Conservation (phyloP, 2,113 vertebrate species). For the Odocoileus virginianus region DNA sequence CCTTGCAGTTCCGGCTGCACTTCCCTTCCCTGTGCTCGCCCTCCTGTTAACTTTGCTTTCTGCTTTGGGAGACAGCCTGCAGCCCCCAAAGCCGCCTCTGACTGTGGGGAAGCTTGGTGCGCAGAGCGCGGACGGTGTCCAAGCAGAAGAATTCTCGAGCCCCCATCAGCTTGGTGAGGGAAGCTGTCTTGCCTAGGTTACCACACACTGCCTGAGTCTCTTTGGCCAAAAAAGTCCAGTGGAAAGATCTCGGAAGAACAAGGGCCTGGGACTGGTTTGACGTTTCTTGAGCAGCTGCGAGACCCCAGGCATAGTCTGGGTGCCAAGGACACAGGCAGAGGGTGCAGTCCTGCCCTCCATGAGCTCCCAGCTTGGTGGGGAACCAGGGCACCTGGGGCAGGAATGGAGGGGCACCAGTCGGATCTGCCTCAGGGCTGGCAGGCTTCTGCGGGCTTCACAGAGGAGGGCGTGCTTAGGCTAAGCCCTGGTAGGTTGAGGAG, state of each 20-base stretch:
- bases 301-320: neutral
- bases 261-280: neutral
- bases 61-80: neutral
- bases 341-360: neutral
- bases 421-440: neutral
- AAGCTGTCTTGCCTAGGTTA: neutral
- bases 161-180: neutral
- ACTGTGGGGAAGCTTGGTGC: neutral
- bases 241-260: neutral
- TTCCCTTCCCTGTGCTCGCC: constrained; percentile 35
- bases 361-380: neutral
- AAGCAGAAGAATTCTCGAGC: neutral
- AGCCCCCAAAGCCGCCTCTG: neutral
- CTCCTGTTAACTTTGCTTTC: constrained; percentile 20
- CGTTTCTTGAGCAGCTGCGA: neutral
- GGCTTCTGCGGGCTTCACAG: neutral
- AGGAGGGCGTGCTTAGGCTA: neutral
- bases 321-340: neutral
- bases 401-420: neutral
- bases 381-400: neutral
- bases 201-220: neutral
- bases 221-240: neutral
- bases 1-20: constrained; percentile 36
- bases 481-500: neutral
- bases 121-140: neutral